Evolutionary conservation across 2,888 invertebrate genomes (phyloP).

Genomic region (Julus scandinavius): DNA sequence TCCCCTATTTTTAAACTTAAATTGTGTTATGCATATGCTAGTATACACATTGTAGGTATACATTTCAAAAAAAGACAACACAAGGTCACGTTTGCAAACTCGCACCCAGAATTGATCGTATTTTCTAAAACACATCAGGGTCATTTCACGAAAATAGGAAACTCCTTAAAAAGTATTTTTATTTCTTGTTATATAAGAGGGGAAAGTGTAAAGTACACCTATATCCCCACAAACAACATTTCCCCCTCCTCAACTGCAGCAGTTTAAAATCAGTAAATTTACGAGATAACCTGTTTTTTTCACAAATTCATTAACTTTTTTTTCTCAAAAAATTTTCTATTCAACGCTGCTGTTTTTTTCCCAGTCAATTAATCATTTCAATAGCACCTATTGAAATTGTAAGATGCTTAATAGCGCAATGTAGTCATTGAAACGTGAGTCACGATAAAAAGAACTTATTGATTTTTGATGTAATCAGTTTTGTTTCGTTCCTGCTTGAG

Average conservation of each 20-base stretch:
- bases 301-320: not conserved
- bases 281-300: not conserved
- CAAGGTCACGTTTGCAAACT: not conserved
- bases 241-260: no score
- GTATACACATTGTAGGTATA: not conserved
- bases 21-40: no score
- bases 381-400: not conserved
- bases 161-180: not conserved
- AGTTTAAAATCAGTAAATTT: no score
- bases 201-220: not conserved
- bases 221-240: no score
- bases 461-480: constrained; percentile 10
- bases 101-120: not conserved
- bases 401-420: no score
- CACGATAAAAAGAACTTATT: not conserved
- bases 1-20: not conserved
- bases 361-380: constrained; percentile 44
- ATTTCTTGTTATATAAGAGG: not conserved
- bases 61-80: not conserved
- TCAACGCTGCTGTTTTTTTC: constrained; percentile 48
- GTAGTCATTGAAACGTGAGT: no score
- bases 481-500: not conserved
- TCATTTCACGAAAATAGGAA: not conserved
- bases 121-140: no score
- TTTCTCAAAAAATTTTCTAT: no score